Base-by-base conservation (phyloP, 2,113 vertebrate species). In the Piaya cayana region DNA sequence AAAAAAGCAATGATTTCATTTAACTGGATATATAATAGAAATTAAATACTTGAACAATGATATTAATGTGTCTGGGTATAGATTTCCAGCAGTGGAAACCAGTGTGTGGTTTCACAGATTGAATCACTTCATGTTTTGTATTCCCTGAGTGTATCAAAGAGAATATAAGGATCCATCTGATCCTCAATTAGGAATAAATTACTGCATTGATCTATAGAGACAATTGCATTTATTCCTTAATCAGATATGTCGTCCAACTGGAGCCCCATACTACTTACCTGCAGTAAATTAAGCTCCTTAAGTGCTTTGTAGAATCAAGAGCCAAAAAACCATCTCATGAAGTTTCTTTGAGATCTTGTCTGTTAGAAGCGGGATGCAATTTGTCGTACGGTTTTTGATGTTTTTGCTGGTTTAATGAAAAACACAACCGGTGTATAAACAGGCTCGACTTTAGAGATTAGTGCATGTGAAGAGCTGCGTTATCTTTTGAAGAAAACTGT, bases 201-300 rank as follows among this genome's bases (percentile, higher is more conserved):
- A 79, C 10, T 29, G 36, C 65, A 90, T 52, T 90, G 86, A 84
- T 92, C 93, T 95, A 56, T 52, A 59, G 58, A 75, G 60, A 56
- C 50, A 90, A 52, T 90, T 77, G 60, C 43, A 47, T 52, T 83
- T 90, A 78, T 81, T 86, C 85, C 71, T 90, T 83, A 94, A 86
- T 88, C 80, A 71, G 64, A 59, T 82, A 42, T 1, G 4, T 36
- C 29, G 60, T 81, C 85, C 90, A 68, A 37, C 47, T 84, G 79
- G 90, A 93, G 64, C 72, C 76, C 67, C 39, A 26, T 22, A 25
- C 37, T 60, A 43, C 37, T 83, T 63, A 52, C 58, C 49, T 5
- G 1, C 25, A 78, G 90, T 74, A 83, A 92, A 90, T 83, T 60
- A 82, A 90, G 16, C 45, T 94, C 64, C 75, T 94, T 76, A 90